Conservation (phyloP, 2,797 vertebrate genomes). For the Triplophysa bombifrons region DNA sequence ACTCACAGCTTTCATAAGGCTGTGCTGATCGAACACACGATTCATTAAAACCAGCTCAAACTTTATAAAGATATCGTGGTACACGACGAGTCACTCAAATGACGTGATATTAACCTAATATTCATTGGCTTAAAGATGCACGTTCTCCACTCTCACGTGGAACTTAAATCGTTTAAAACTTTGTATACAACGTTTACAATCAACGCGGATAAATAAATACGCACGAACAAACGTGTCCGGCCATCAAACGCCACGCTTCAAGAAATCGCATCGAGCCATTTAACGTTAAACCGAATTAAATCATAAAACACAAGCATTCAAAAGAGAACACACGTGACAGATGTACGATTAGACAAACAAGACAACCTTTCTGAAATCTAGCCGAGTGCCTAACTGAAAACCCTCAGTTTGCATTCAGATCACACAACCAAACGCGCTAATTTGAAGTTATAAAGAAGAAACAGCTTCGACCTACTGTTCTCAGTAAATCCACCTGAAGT, state of each 20-base stretch:
- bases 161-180: too few relatives aligned
- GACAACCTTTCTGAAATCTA: not conserved
- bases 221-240: not conserved
- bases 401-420: not conserved
- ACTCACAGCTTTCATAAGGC: too few relatives aligned
- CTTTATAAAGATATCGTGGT: too few relatives aligned
- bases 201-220: too few relatives aligned
- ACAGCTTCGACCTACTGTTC: constrained; percentile 64
- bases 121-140: too few relatives aligned
- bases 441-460: not conserved
- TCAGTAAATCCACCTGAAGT: constrained; percentile 55
- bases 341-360: not conserved
- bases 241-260: not conserved
- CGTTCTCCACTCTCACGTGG: too few relatives aligned
- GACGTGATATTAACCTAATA: too few relatives aligned
- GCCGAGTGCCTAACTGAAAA: not conserved
- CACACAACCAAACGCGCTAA: not conserved
- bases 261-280: not conserved
- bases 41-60: not conserved
- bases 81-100: too few relatives aligned
- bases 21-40: too few relatives aligned
- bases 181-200: not conserved
- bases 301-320: not conserved
- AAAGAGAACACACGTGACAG: not conserved
- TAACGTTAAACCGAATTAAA: not conserved